Evolutionary conservation across 1,140 invertebrate species (phyloP), one percentile per base, ranked within the genome.

Genomic region (Pachypeltis micranthus): DNA sequence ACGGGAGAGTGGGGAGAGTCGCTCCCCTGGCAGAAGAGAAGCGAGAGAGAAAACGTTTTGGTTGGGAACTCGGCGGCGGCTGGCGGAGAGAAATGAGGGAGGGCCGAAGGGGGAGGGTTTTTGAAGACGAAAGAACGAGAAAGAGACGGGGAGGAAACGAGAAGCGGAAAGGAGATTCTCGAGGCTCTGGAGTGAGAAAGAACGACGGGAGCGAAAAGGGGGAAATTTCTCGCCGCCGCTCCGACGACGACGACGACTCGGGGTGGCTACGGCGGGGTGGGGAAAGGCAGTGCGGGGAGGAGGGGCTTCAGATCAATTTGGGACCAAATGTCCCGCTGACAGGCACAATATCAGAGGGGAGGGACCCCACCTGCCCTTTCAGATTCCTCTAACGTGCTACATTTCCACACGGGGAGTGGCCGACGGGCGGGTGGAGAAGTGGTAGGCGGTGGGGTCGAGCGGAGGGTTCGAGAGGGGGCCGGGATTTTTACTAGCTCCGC

Each of bases 291-390:
- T 2, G 10, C n/a, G 26, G n/a, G 57, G 57, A 34, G 29, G 14
- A 59, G 57, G 16, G 29, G 26, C 28, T n/a, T 59, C 57, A 59
- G 57, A 59, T 59, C 57, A 59, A 59, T 59, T 59, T 59, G 57
- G 57, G 29, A n/a, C 26, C 57, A 59, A 59, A 59, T 59, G 57
- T 59, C 57, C 57, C 57, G 57, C 57, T 59, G 57, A 59, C 57
- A 59, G 57, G 57, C 57, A 59, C 57, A 59, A 59, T 59, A 59
- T 59, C 57, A 27, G 29, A 31, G 28, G 29, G 57, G 57, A 16
- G 57, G 26, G 57, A 31, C 57, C 54, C 54, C 26, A 23, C n/a
- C 57, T 25, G n/a, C 12, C 47, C 57, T 59, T 59, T 59, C 57
- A 59, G 57, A 59, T 59, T 59, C 57, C 26, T 59, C 57, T 59